Evolutionary conservation across 2,797 vertebrate species (phyloP), one percentile per base, ranked within the genome.

Genomic region (Rhadinocentrus ornatus): DNA sequence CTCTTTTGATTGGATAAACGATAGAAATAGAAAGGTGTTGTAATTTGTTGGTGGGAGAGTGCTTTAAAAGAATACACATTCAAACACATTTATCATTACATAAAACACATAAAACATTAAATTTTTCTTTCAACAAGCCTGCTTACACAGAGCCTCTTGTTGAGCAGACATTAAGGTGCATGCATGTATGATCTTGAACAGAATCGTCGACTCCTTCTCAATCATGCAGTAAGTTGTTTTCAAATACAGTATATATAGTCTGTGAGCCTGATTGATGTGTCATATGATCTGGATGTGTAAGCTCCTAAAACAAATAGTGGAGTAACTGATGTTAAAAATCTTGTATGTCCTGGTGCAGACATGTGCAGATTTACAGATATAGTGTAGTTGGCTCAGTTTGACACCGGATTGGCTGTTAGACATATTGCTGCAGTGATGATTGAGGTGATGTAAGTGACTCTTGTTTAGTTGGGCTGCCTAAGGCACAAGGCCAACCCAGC

Each of bases 381-480:
- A 29, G 48, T 73, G 71, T 70, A 77, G 69, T 41, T 70, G 81
- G 55, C 67, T 69, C 55, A 53, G 63, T 71, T 22, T 1, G 11
- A 65, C 65, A 46, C 48, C 26, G 57, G 58, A 68, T 6, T 80
- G 84, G 20, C 66, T 78, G 75, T 78, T 29, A 72, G 66, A 75
- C 56, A 57, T 66, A 61, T 71, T 77, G 83, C 69, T 71, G 78
- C 65, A 35, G 80, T 90, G 83, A 88, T 53, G 70, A 81, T 65
- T 69, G 83, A 77, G 78, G 67, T 92, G 91, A 93, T 87, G 88
- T 91, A 87, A 91, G 83, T 48, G 65, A 27, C 86, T 71, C 68
- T n/a, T 86, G 75, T 93, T 92, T 92, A 91, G 89, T 84, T 0
- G 16, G 65, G 55, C 74, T 68, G 84, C 71, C 65, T 35, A 64